Conservation (phyloP, 2,113 vertebrate species). For the Gymnogyps californianus region DNA sequence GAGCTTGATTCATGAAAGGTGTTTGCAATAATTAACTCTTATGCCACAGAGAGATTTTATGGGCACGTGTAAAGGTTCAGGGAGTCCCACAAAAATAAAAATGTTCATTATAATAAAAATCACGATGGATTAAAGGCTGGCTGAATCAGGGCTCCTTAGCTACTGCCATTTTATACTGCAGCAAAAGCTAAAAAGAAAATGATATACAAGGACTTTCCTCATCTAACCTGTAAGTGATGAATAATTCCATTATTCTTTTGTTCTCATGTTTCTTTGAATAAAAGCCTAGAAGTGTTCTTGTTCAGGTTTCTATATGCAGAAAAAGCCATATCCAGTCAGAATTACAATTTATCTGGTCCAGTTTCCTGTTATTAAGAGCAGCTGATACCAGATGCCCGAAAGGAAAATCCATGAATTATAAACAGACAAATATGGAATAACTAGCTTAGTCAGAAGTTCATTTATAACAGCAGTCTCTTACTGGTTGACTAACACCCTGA, state of each 20-base stretch:
- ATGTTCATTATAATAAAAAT: background rate
- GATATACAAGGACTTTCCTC: background rate
- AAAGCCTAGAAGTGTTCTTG: background rate
- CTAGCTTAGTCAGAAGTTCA: background rate
- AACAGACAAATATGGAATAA: background rate
- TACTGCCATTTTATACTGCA: background rate
- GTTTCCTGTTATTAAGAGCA: background rate
- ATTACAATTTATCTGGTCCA: background rate
- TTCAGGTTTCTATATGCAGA: background rate
- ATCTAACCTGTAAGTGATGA: background rate
- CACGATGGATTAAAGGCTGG: background rate
- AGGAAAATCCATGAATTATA: background rate
- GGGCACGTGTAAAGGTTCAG: background rate
- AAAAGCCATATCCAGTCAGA: background rate
- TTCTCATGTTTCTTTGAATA: background rate
- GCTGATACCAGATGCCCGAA: background rate
- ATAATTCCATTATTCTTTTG: background rate
- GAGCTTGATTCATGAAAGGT: background rate
- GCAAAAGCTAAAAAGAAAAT: background rate
- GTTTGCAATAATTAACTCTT: background rate
- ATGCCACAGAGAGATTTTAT: background rate
- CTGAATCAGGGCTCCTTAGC: background rate
- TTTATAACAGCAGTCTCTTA: background rate
- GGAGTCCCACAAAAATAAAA: background rate
- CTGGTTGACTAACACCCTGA: background rate